Evolutionary conservation across 2,797 vertebrate genomes (phyloP).

Genomic region (Sebastes vulpes): DNA sequence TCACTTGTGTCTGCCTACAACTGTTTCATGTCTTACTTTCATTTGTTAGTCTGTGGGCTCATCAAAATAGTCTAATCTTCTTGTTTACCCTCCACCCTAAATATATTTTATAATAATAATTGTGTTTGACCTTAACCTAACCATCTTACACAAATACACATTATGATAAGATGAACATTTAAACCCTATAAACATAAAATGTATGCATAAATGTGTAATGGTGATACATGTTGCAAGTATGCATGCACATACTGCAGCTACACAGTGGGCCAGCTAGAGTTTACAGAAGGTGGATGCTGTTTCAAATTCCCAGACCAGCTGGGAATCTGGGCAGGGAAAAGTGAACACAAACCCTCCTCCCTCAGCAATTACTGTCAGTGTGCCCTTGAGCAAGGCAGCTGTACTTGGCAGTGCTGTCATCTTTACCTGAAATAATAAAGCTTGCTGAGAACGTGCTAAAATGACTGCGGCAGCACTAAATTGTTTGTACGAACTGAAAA

Average conservation of each 20-base stretch:
- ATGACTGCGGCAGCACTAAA: neutral
- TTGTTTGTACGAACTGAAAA: neutral
- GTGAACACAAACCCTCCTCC: slow-evolving; percentile 8
- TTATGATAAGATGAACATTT: neutral
- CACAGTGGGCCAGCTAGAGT: neutral
- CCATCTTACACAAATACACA: slow-evolving; percentile 1
- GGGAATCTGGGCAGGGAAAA: slow-evolving; percentile 50
- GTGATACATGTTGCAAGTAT: neutral
- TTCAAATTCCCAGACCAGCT: slow-evolving; percentile 57
- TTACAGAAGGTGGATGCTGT: slow-evolving; percentile 47
- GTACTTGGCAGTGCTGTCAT: slow-evolving; percentile 8
- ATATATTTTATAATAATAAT: no score
- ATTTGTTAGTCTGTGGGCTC: neutral
- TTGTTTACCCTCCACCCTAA: neutral
- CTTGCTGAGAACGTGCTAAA: neutral
- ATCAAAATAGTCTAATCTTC: neutral
- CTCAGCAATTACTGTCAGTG: slow-evolving; percentile 27
- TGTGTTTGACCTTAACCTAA: neutral
- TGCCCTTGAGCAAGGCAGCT: slow-evolving; percentile 62
- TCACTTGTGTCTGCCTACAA: neutral
- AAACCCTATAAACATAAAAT: neutral
- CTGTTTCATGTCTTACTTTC: neutral
- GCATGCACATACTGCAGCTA: neutral
- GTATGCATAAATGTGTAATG: neutral
- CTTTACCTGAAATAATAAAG: slow-evolving; percentile 28